Conservation (phyloP, 2,113 vertebrate species). For the Equus przewalskii region DNA sequence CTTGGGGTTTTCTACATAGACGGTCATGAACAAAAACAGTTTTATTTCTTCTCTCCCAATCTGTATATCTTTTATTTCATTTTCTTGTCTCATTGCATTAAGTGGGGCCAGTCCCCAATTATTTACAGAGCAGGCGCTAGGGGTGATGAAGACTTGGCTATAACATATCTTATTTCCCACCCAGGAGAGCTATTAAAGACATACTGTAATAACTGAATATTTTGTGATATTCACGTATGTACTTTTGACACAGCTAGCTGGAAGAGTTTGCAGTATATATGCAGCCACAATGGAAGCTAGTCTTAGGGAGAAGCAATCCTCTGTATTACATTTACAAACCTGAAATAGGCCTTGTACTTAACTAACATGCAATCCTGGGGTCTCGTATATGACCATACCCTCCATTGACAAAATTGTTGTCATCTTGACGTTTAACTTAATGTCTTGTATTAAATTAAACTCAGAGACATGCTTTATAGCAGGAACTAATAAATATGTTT, state of each 20-base stretch:
- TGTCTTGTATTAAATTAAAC: background rate
- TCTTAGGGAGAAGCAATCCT: background rate
- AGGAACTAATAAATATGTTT: conserved; percentile 32
- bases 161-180: background rate
- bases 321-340: background rate
- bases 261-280: background rate
- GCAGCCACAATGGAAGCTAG: background rate
- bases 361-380: background rate
- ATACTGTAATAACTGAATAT: background rate
- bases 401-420: background rate
- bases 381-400: background rate
- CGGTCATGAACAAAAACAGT: background rate
- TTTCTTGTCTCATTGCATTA: background rate
- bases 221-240: background rate
- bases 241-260: background rate
- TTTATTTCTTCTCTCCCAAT: background rate
- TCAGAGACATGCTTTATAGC: background rate
- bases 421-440: background rate
- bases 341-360: background rate
- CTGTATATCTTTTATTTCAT: background rate
- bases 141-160: background rate
- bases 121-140: background rate
- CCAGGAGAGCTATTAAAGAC: background rate
- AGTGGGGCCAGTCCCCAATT: background rate
- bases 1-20: background rate